Evolutionary conservation across 2,888 invertebrate species (phyloP), one percentile per base, ranked within the genome.

Genomic region (Andrena trimmerana): DNA sequence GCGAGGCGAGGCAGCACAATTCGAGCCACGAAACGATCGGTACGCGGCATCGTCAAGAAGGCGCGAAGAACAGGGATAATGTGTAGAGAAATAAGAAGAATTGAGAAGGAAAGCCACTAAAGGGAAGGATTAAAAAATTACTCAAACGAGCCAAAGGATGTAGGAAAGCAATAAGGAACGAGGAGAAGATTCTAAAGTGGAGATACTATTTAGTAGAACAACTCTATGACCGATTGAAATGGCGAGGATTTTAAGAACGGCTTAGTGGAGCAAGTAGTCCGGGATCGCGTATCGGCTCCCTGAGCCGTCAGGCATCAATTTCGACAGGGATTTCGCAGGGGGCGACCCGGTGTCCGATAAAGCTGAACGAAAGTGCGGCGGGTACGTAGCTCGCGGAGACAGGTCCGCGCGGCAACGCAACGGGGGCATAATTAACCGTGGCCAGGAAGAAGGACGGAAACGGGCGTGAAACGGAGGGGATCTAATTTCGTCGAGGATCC

Each of bases 21-120:
- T 87, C 87, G 89, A 87, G 79, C 81, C 89, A 90, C 86, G 87
- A 89, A 90, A 90, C 89, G 85, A 88, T 88, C 88, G 88, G 77
- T 79, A 80, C 78, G 81, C 77, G 86, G 85, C 72, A 84, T 71
- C 75, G 50, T 68, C 33, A 42, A 72, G 69, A 75, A 77, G 62
- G 73, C 70, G 50, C 33, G 68, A 60, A 59, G 73, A 71, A 71
- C 72, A 50, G 52, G 52, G 59, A 42, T 42, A 42, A 16, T 42
- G 42, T 42, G 42, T 16, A 42, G 42, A 42, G 42, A 16, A 73
- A 60, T 24, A 29, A 33, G 57, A 67, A 66, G 62, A 36, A 10
- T 10, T 10, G 1, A 33, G 72, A 68, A 67, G 69, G 78, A 29
- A 8, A 31, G 10, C 20, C 7, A 24, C 2, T 7, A 13, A 3